Evolutionary conservation across 1,140 invertebrate species (phyloP).

Genomic region (Drosophila santomea): DNA sequence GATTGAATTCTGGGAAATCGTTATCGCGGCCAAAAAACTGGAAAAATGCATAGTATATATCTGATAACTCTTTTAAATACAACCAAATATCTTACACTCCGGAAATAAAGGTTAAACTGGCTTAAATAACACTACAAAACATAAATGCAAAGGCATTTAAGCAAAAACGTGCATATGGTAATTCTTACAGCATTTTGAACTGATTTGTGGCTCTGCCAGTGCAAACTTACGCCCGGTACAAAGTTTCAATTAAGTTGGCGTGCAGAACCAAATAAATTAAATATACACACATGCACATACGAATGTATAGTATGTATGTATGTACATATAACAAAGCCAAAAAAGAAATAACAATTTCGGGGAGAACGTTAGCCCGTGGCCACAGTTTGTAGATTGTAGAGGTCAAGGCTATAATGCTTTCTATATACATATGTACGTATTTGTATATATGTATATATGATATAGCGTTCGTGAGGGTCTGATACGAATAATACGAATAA

Average conservation of each 20-base stretch:
- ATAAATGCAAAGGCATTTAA: background rate
- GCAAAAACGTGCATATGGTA: background rate
- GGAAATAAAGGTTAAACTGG: no score
- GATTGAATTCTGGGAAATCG: background rate
- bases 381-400: constrained; percentile 50
- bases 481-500: constrained; percentile 37
- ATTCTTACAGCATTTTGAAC: background rate
- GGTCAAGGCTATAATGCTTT: constrained; percentile 49
- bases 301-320: no score
- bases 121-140: no score
- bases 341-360: constrained; percentile 17
- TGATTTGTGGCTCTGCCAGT: background rate
- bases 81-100: no score
- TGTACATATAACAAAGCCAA: background rate
- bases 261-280: constrained; percentile 13
- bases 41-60: no score
- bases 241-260: constrained; percentile 39
- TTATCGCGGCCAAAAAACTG: background rate
- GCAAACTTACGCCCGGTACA: constrained; percentile 5
- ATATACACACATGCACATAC: constrained; percentile 1
- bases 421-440: background rate
- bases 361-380: constrained; percentile 24
- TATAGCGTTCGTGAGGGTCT: constrained; percentile 15
- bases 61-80: no score
- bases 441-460: background rate